Evolutionary conservation across 2,797 vertebrate species (phyloP).

Genomic region (Crypturellus tataupa): DNA sequence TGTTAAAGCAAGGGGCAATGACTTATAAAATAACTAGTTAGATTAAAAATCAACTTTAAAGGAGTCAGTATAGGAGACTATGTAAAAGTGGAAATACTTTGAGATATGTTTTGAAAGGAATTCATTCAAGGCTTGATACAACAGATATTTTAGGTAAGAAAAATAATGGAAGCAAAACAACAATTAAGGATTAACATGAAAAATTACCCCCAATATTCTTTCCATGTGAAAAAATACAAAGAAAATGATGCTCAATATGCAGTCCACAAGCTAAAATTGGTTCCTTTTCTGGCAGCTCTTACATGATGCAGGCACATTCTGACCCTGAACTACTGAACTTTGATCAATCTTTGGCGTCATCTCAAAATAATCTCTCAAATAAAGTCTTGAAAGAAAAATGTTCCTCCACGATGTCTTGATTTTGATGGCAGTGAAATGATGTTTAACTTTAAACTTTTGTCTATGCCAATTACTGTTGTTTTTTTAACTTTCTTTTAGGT

Average conservation of each 20-base stretch:
- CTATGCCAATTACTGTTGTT: background rate
- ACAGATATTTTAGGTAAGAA: background rate
- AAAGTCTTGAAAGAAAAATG: background rate
- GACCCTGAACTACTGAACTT: background rate
- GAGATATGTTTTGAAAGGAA: background rate
- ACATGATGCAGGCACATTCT: background rate
- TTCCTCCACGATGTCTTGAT: no score
- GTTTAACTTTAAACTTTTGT: background rate
- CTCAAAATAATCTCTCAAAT: background rate
- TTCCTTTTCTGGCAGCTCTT: background rate
- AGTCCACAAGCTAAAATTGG: background rate
- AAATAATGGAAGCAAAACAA: background rate
- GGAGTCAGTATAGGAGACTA: background rate
- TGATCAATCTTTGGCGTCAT: background rate
- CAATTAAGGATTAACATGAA: background rate
- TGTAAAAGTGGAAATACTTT: background rate
- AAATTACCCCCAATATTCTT: background rate
- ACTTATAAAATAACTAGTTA: background rate
- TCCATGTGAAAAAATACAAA: background rate
- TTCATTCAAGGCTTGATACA: background rate
- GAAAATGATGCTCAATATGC: no score
- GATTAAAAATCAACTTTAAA: background rate
- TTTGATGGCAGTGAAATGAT: background rate
- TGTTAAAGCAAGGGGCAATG: background rate
- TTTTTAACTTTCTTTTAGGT: background rate